Percentiles rank a stretch among this genome's conserved stretches.
phyloP scores from a whole-genome alignment of 2,888 invertebrate species.

The Abrostola tripartita region DNA sequence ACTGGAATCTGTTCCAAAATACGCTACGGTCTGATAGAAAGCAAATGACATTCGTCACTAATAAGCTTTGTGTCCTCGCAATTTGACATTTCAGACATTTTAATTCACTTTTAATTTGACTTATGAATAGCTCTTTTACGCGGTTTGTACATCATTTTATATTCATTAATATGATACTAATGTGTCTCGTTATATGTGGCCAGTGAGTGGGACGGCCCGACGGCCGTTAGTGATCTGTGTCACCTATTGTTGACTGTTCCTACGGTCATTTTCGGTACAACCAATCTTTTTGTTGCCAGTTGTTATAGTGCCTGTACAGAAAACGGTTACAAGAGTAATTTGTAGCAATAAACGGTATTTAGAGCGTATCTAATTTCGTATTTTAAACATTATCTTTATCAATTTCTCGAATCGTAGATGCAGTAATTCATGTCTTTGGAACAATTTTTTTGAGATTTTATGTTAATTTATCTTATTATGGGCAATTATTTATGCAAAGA shows the following conservation, averaged over 20 bases:
- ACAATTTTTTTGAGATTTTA: conserved; percentile 53
- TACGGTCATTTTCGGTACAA: conserved; percentile 51
- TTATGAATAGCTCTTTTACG: conserved; percentile 86
- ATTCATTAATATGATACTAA: conserved; percentile 84
- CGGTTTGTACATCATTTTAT: conserved; percentile 84
- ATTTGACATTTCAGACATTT: conserved; percentile 86
- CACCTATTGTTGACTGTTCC: conserved; percentile 63
- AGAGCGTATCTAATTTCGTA: conserved; percentile 72
- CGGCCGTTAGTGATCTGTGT: conserved; percentile 69
- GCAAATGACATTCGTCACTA: conserved; percentile 67
- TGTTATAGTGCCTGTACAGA: conserved; percentile 57
- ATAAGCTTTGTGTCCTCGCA: conserved; percentile 81
- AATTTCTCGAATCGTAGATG: conserved; percentile 65
- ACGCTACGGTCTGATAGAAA: conserved; percentile 64
- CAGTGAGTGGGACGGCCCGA: conserved; percentile 69
- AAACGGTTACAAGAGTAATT: conserved; percentile 71
- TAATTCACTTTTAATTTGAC: conserved; percentile 84
- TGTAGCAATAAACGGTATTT: conserved; percentile 69
- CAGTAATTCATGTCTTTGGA: conserved; percentile 60
- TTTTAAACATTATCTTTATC: conserved; percentile 68
- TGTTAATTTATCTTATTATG: conserved; percentile 60
- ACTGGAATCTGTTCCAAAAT: conserved; percentile 12
- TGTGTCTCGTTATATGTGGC: conserved; percentile 76
- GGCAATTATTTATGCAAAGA: conserved; percentile 62
- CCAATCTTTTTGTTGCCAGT: conserved; percentile 54